A percentile compares a stretch with the other conserved stretches of the same genome.
Evolutionary conservation across 2,797 vertebrate species (phyloP).

Genomic region (Oreochromis grahami): DNA sequence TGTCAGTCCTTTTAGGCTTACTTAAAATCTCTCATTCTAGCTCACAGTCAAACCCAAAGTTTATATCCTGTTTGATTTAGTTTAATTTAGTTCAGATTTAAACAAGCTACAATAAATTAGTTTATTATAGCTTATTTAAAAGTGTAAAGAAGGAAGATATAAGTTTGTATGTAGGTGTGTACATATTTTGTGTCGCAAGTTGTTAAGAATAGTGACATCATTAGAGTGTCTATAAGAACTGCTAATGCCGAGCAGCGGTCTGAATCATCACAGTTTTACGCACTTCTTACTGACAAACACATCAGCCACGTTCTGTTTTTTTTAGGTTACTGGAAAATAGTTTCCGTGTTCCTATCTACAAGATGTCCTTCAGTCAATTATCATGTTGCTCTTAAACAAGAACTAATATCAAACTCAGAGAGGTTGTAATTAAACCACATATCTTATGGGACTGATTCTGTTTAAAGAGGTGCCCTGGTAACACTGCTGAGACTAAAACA

Average conservation of each 20-base stretch:
- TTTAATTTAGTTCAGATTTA: not conserved
- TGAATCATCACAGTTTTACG: not conserved
- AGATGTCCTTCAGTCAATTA: not conserved
- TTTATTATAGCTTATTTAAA: not conserved
- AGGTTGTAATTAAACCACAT: not conserved
- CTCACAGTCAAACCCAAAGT: not conserved
- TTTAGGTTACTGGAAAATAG: not conserved
- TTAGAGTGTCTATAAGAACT: not conserved
- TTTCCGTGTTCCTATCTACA: not conserved
- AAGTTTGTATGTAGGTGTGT: not conserved
- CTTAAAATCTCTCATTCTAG: not conserved
- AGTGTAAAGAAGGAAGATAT: not conserved
- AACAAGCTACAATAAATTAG: not conserved
- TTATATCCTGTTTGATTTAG: not conserved
- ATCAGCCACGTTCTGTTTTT: not conserved
- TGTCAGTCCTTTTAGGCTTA: not conserved
- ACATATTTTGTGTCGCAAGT: not conserved
- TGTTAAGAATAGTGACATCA: not conserved
- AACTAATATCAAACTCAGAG: not conserved
- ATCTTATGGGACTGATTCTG: not conserved
- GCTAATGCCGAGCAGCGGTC: not conserved
- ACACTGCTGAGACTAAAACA: not conserved
- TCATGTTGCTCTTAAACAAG: not conserved
- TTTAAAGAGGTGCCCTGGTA: not conserved
- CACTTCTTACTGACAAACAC: not conserved